Percentiles rank a stretch among this genome's conserved stretches.
These are phyloP conservation scores for Gallinago media DNA, from an alignment of 2,113 vertebrate species.

Conservation along the genomic window DNA sequence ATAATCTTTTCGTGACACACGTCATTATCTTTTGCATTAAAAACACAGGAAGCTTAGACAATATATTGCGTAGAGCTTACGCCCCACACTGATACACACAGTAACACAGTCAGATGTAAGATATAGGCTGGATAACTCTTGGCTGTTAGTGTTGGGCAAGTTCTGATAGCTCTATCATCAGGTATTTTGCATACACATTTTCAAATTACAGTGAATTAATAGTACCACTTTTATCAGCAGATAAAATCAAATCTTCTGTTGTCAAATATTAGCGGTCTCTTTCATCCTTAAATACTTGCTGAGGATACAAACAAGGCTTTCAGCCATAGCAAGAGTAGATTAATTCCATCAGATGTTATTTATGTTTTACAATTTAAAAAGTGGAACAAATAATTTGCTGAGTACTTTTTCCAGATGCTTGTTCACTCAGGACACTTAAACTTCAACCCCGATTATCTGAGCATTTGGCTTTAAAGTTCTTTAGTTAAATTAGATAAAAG, in stretches of 20 bases:
- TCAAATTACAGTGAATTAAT: slow-evolving; percentile 67
- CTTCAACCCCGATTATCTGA: background rate
- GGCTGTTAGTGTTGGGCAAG: slow-evolving; percentile 49
- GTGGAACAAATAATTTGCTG: background rate
- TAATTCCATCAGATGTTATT: slow-evolving; percentile 43
- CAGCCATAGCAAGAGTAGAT: slow-evolving; percentile 9
- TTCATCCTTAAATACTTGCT: slow-evolving; percentile 35
- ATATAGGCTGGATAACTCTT: background rate
- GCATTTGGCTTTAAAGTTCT: background rate
- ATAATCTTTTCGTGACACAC: slow-evolving; percentile 20
- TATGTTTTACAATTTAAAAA: slow-evolving; percentile 39
- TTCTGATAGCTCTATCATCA: slow-evolving; percentile 51
- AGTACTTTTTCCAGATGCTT: slow-evolving; percentile 10
- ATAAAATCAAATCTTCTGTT: slow-evolving; percentile 66
- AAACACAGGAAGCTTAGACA: slow-evolving; percentile 13
- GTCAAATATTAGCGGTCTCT: slow-evolving; percentile 26
- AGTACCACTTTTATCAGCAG: slow-evolving; percentile 18
- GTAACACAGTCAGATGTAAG: background rate
- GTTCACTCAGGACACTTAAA: background rate
- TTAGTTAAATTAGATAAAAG: background rate
- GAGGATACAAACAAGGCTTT: slow-evolving; percentile 21
- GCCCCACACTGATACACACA: background rate
- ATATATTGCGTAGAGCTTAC: background rate
- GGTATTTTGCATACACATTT: slow-evolving; percentile 1
- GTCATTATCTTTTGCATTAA: slow-evolving; percentile 53